Conservation (phyloP, 2,888 invertebrate genomes). For the Hyposoter dolosus region DNA sequence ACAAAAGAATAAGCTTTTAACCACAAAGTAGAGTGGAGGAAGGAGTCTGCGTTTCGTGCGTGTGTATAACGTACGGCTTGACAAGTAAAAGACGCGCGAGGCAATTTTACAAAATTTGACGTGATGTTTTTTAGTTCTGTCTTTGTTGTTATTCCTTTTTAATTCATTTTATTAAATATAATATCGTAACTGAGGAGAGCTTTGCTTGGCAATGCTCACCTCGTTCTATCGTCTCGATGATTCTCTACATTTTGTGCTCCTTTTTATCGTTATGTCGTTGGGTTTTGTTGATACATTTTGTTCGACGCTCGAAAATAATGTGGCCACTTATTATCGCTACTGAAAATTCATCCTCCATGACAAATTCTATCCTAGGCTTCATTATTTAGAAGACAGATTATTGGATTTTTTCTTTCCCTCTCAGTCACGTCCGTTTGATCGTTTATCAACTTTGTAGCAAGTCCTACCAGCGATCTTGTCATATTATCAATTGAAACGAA, state of each 20-base stretch:
- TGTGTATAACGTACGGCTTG: constrained; percentile 45
- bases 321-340: constrained; percentile 63
- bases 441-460: constrained; percentile 41
- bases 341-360: constrained; percentile 50
- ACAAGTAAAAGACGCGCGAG: constrained; percentile 53
- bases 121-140: constrained; percentile 22
- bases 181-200: constrained; percentile 39
- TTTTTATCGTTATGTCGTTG: neutral
- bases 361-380: constrained; percentile 40
- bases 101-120: constrained; percentile 61
- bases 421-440: constrained; percentile 18
- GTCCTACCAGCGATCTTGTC: constrained; percentile 47
- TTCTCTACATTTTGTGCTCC: constrained; percentile 33
- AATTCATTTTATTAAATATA: constrained; percentile 23
- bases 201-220: constrained; percentile 61
- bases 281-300: constrained; percentile 11
- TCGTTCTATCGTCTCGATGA: constrained; percentile 31
- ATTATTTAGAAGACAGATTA: constrained; percentile 37
- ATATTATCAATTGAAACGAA: constrained; percentile 32
- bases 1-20: constrained; percentile 64
- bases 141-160: neutral
- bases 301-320: constrained; percentile 53
- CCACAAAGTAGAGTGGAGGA: constrained; percentile 16
- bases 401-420: constrained; percentile 10
- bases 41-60: constrained; percentile 16